Percentiles rank a stretch among this genome's conserved stretches.
Evolutionary conservation across 92 coral and sea anemone genomes (phyloP).

Genomic region (Actinostola sp.): DNA sequence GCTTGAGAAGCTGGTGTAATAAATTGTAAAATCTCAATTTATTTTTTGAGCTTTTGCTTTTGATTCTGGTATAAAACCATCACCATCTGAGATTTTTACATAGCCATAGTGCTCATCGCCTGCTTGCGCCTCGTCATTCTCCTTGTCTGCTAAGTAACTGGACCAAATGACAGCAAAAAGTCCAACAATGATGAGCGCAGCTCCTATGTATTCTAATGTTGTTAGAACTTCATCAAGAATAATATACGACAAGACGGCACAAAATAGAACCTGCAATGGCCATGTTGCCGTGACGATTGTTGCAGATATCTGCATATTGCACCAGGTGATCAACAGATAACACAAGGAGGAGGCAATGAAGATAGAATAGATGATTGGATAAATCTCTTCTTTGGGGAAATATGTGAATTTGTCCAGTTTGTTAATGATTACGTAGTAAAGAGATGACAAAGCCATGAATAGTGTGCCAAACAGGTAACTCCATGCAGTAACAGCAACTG

Average conservation of each 20-base stretch:
- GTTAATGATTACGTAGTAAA: slow-evolving; percentile 56
- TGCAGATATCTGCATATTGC: slow-evolving; percentile 87
- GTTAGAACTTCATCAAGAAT: slow-evolving; percentile 71
- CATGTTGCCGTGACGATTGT: slow-evolving; percentile 85
- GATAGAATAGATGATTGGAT: slow-evolving; percentile 75
- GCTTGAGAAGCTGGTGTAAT: no score
- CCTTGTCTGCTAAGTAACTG: slow-evolving; percentile 59
- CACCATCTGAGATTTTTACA: slow-evolving; percentile 56
- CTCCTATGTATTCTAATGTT: slow-evolving; percentile 62
- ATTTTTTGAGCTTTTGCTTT: slow-evolving; percentile 13
- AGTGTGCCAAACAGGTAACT: slow-evolving; percentile 72
- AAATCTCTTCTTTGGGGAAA: slow-evolving; percentile 75
- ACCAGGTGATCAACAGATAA: slow-evolving; percentile 81
- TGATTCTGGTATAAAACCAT: slow-evolving; percentile 51
- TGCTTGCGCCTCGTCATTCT: slow-evolving; percentile 12
- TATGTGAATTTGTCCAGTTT: slow-evolving; percentile 73
- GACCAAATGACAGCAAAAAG: slow-evolving; percentile 82
- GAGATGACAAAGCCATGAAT: slow-evolving; percentile 75
- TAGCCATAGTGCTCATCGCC: slow-evolving; percentile 46
- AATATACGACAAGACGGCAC: slow-evolving; percentile 75
- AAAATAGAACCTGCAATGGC: slow-evolving; percentile 83
- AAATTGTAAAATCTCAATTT: slow-evolving; percentile 25
- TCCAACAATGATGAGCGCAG: slow-evolving; percentile 60
- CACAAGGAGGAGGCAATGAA: slow-evolving; percentile 77
- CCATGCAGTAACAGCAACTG: slow-evolving; percentile 82